Percentiles rank a stretch among this genome's conserved stretches.
Conservation (phyloP, 2,797 vertebrate genomes). For the Hylomyscus alleni region DNA sequence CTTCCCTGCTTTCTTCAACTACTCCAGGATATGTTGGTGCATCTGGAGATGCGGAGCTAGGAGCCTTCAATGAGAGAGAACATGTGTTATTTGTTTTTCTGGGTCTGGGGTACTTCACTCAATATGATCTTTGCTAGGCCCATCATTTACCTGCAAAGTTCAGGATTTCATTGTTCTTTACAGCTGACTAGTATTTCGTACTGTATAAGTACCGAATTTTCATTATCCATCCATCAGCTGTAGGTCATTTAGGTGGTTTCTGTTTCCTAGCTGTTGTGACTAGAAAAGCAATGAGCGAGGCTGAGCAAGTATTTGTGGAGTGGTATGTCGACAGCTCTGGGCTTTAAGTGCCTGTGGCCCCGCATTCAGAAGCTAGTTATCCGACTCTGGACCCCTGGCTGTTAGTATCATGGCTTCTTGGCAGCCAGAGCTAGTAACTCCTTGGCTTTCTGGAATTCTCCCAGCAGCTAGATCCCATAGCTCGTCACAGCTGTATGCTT, state of each 20-base stretch:
- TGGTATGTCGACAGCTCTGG: background rate
- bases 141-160: background rate
- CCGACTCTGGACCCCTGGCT: background rate
- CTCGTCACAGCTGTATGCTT: background rate
- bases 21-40: background rate
- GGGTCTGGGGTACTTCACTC: background rate
- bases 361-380: background rate
- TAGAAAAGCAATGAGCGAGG: background rate
- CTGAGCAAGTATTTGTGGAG: background rate
- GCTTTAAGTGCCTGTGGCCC: background rate
- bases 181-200: background rate
- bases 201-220: background rate
- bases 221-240: background rate
- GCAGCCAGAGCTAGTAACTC: background rate
- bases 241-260: background rate
- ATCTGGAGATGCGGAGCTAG: background rate
- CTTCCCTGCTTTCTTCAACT: background rate
- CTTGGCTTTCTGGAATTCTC: background rate
- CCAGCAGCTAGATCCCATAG: background rate
- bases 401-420: background rate
- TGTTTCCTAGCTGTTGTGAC: background rate
- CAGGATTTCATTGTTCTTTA: background rate
- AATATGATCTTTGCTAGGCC: background rate
- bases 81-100: background rate
- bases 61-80: background rate